phyloP scores from a whole-genome alignment of 2,888 invertebrate genomes.

The Seira ritae region DNA sequence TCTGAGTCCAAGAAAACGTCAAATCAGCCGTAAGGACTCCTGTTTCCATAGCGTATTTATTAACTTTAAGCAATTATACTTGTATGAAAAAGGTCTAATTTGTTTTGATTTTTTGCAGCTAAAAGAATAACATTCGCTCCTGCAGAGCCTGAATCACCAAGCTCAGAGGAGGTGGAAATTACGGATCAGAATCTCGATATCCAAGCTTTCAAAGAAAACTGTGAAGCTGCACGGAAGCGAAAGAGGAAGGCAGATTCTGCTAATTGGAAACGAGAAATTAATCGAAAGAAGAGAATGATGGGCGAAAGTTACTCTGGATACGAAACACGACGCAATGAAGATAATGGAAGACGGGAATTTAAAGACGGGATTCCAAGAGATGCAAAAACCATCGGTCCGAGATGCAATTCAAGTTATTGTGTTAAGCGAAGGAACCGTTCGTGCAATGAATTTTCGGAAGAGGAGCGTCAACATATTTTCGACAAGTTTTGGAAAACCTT shows the following conservation, averaged over 20 bases:
- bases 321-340: no score
- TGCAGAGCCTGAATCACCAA: conserved; percentile 4
- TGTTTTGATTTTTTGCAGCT: background rate
- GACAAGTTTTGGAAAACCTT: conserved; percentile 54
- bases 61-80: no score
- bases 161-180: conserved; percentile 26
- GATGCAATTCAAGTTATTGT: conserved; percentile 74
- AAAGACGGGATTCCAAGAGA: no score
- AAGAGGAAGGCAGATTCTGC: background rate
- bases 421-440: background rate
- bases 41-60: no score
- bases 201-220: background rate
- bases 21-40: no score
- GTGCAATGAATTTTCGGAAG: conserved; percentile 30
- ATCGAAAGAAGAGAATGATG: no score
- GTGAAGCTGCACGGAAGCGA: background rate
- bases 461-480: conserved; percentile 46
- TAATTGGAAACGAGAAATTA: background rate
- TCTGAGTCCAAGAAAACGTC: no score
- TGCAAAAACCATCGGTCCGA: no score
- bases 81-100: no score
- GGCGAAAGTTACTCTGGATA: no score
- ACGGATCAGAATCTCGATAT: background rate
- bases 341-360: no score
- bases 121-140: conserved; percentile 4